phyloP scores from a whole-genome alignment of 1,140 invertebrate species.

The Zaprionus gabonicus region DNA sequence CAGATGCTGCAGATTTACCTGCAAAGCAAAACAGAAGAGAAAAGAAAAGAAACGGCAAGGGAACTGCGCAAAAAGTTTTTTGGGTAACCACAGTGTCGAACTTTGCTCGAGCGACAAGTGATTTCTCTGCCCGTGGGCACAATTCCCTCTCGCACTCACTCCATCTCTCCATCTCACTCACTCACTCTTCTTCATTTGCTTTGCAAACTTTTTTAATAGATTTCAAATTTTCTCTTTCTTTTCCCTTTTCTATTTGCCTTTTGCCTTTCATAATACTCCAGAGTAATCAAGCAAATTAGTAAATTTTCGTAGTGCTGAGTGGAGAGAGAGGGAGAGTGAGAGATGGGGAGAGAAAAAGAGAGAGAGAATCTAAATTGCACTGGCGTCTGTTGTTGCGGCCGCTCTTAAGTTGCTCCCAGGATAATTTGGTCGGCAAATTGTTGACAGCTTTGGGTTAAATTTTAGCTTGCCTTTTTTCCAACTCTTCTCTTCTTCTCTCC shows the following conservation, averaged over 20 bases:
- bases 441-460: conserved; percentile 67
- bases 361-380: conserved; percentile 39
- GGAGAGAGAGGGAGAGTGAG: not conserved
- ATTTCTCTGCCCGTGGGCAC: conserved; percentile 38
- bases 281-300: conserved; percentile 83
- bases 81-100: not conserved
- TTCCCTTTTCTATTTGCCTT: not conserved
- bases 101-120: conserved; percentile 31
- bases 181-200: conserved; percentile 24
- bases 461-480: conserved; percentile 20
- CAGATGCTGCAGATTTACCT: conserved; percentile 59
- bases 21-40: conserved; percentile 22
- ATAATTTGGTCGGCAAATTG: conserved; percentile 77
- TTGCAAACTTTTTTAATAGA: conserved; percentile 79
- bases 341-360: not conserved
- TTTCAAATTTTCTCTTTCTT: conserved; percentile 64
- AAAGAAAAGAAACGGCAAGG: conserved; percentile 14
- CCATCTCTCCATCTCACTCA: conserved; percentile 10
- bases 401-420: conserved; percentile 56
- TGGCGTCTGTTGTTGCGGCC: conserved; percentile 1
- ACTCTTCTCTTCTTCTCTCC: conserved; percentile 1
- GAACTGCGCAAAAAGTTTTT: conserved; percentile 22
- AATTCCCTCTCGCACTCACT: conserved; percentile 24
- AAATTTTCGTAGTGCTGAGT: conserved; percentile 2
- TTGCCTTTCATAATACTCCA: conserved; percentile 51